These are phyloP conservation scores for Pseudomugil tenellus DNA, from an alignment of 2,797 vertebrate genomes.

Conservation along the genomic window DNA sequence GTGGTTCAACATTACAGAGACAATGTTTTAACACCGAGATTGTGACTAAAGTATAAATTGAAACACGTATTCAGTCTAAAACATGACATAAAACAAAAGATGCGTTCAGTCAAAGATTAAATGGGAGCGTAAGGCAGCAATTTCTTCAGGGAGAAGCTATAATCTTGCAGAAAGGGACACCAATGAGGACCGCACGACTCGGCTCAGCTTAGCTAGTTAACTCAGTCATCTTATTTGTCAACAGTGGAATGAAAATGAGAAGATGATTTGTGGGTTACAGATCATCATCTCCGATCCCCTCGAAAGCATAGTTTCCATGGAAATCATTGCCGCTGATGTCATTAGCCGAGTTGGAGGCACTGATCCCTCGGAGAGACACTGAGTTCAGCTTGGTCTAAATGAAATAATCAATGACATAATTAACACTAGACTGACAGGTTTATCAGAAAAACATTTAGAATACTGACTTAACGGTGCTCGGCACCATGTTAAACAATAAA, in stretches of 20 bases:
- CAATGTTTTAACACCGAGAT: conserved; percentile 28
- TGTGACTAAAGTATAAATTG: conserved; percentile 39
- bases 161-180: conserved; percentile 75
- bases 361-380: conserved; percentile 93
- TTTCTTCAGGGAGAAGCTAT: conserved; percentile 71
- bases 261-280: conserved; percentile 80
- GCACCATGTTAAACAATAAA: background rate
- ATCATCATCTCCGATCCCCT: conserved; percentile 98
- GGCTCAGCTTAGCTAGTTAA: conserved; percentile 68
- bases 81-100: conserved; percentile 16
- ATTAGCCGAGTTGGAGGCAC: conserved; percentile 89
- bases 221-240: conserved; percentile 53
- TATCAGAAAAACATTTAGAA: background rate
- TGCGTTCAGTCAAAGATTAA: conserved; percentile 45
- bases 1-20: conserved; percentile 13
- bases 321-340: conserved; percentile 91
- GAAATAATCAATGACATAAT: conserved; percentile 16
- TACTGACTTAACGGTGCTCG: background rate
- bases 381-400: conserved; percentile 94
- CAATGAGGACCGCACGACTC: conserved; percentile 50
- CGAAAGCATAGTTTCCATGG: conserved; percentile 98
- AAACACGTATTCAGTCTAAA: conserved; percentile 25
- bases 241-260: conserved; percentile 53
- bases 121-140: conserved; percentile 71
- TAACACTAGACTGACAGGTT: conserved; percentile 9